Base-by-base conservation (phyloP, 2,113 vertebrate genomes). In the Chascanopsetta lugubris region DNA sequence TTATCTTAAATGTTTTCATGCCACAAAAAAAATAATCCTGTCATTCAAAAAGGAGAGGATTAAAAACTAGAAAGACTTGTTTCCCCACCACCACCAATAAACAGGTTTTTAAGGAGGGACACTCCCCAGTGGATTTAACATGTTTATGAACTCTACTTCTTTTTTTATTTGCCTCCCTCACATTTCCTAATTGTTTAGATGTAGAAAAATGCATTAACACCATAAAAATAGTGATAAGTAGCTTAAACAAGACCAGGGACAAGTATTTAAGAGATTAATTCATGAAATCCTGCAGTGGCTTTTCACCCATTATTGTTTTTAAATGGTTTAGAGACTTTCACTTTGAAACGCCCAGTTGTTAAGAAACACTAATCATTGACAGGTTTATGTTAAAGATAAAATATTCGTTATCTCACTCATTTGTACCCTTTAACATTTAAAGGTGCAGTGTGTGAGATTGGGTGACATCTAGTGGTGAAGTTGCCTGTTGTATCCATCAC, bases 31-130 rank as follows among this genome's bases (percentile, higher is more conserved):
- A 86, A 81, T 80, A 87, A 85, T 89, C 73, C 88, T 86, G 86
- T 85, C 87, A 89, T 86, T 90, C 82, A 90, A 86, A n/a, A 83
- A 80, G 80, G 46, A 80, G 74, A 79, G 84, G 87, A 87, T 89
- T 86, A 87, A 85, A n/a, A 87, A 82, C 56, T 72, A 77, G 57
- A 88, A 80, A 76, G 78, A 26, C 24, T 47, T 81, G 77, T 79
- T 34, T 63, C 21, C n/a, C n/a, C n/a, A n/a, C n/a, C n/a, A n/a
- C n/a, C 34, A 72, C 68, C 65, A 47, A 79, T 80, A 85, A 87
- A 89, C 80, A 83, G 70, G 69, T 77, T 85, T 79, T 74, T 46
- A 77, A 63, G 48, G 61, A 72, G 65, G 75, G 55, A 59, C 61
- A 21, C 62, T 86, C 67, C 73, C 69, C 48, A 32, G 12, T 67